Base-by-base conservation (phyloP, 2,888 invertebrate genomes). In the Hermaeophaga mercurialis region DNA sequence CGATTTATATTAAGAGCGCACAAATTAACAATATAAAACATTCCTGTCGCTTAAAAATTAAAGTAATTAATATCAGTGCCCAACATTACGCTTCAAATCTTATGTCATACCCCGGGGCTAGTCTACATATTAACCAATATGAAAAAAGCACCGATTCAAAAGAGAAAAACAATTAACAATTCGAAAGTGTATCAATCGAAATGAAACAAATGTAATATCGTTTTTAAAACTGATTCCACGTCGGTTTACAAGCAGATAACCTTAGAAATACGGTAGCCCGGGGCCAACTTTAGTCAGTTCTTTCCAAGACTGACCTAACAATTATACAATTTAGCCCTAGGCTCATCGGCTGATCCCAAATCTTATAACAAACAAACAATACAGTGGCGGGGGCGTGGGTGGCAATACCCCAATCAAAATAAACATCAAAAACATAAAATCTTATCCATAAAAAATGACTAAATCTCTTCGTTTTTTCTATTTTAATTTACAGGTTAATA, bases 211-310 rank as follows among this genome's bases (percentile, higher is more conserved):
- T 36, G 36, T 36, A 36, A 36, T 36, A 36, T 36, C 15, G 17
- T 36, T 31, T 36, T 36, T 8, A 36, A 34, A 34, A 34, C 12
- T 14, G 33, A 12, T 28, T 34, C 14, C 14, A 36, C 36, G 12
- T 7, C 28, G 28, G 3, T 15, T 36, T 36, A 36, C 36, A 14
- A 36, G 17, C 36, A 36, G 36, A 36, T 36, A 36, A 36, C 36
- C 36, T 36, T 36, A 36, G 17, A 36, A 48, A 48, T 48, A 48
- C 39, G 26, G 17, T 38, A 14, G 48, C 48, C 26, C 11, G 7
- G 11, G 48, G 48, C 38, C 1, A 48, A 26, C 18, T 48, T 48
- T 26, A 48, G 36, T 48, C 48, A 39, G 39, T 48, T 48, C 48
- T 48, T 33, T 28, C 38, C 17, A 28, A 22, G 19, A 8, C 28